Evolutionary conservation across 2,797 vertebrate species (phyloP).

Genomic region (Champsocephalus esox): DNA sequence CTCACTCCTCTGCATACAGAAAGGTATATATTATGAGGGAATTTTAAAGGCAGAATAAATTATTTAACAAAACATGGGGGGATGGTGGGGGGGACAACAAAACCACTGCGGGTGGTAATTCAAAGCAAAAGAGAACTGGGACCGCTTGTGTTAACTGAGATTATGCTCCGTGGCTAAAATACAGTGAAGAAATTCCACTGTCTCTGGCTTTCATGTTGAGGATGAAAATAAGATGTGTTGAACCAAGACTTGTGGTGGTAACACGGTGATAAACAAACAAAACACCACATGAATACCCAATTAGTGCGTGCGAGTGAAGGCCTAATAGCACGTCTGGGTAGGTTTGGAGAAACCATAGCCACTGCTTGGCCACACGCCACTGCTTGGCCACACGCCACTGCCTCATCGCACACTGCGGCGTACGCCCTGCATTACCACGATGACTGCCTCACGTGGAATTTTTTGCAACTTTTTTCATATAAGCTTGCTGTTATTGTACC

Average conservation of each 20-base stretch:
- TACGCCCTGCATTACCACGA: background rate
- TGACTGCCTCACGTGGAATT: conserved; percentile 18
- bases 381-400: conserved; percentile 39
- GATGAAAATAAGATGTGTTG: conserved; percentile 83
- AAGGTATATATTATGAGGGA: conserved; percentile 77
- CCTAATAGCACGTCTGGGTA: conserved; percentile 53
- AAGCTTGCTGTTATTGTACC: conserved; percentile 27
- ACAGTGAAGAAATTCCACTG: conserved; percentile 79
- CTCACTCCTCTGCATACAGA: conserved; percentile 66
- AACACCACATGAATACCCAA: conserved; percentile 74
- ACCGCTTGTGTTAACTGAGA: conserved; percentile 84
- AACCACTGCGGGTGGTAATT: conserved; percentile 85
- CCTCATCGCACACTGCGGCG: conserved; percentile 25
- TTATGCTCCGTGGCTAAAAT: conserved; percentile 83
- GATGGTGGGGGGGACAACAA: conserved; percentile 76
- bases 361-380: conserved; percentile 39
- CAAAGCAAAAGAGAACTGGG: conserved; percentile 79
- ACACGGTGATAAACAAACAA: conserved; percentile 78
- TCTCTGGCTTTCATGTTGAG: conserved; percentile 79
- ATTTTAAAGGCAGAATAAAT: conserved; percentile 83
- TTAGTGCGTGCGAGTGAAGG: conserved; percentile 63
- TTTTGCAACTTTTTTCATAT: conserved; percentile 31
- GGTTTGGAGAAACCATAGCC: conserved; percentile 57
- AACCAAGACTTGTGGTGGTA: conserved; percentile 74
- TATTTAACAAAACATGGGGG: conserved; percentile 83